Evolutionary conservation across 1,140 invertebrate species (phyloP), one percentile per base, ranked within the genome.

Genomic region (Hylyphantes graminicola): DNA sequence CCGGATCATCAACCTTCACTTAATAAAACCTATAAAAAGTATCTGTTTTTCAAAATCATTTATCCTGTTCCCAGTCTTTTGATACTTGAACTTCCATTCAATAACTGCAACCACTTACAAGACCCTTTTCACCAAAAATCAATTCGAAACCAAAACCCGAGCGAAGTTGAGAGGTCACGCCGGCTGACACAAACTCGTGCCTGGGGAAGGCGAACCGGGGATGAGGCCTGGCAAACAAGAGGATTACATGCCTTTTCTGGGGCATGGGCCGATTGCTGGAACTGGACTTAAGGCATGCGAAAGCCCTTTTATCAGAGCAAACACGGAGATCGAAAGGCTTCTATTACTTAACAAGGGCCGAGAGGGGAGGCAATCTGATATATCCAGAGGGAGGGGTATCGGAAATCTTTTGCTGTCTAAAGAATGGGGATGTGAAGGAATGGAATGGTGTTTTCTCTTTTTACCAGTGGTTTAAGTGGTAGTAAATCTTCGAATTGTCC

Each of bases 281-380:
- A 59, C 61, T 59, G 15, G 35, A 13, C 15, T 35, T 51, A 76
- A 21, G 48, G 50, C 51, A 63, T 19, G 21, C 61, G 21, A 21
- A 15, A 51, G 50, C 51, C 80, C 80, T 83, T 83, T 83, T 83
- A 83, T 83, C 80, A 83, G 61, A 83, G 80, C 72, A 83, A 83
- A 83, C 72, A 83, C 21, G 48, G 78, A 51, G 15, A 17, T 48
- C 35, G 72, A 17, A 21, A 55, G 70, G 48, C 17, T 35, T 35
- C 35, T 35, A 35, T 35, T 35, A 35, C 35, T 35, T 35, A 35
- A 35, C 7, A 13, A 17, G 17, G 48, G 67, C 12, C n/a, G 8
- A 15, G 67, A 19, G 48, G 67, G 15, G 48, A 53, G 12, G 79
- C 12, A 81, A 81, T 57, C 53, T 81, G 79, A 81, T 81, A 54